Evolutionary conservation across 2,888 invertebrate genomes (phyloP).

Genomic region (Drosophila pegasa): DNA sequence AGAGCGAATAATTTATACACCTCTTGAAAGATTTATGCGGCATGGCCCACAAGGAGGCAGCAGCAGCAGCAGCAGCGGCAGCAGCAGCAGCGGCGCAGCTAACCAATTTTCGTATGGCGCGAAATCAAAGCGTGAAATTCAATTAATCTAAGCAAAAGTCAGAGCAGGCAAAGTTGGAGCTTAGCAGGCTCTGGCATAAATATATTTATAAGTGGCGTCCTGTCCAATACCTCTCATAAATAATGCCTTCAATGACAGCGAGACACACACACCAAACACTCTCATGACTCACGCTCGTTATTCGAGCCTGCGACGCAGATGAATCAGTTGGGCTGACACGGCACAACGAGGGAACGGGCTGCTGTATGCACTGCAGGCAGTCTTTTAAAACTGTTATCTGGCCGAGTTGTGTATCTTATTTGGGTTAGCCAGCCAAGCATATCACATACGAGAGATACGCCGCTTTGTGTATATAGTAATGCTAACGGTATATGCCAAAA

Average conservation of each 20-base stretch:
- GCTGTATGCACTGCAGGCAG: conserved; percentile 37
- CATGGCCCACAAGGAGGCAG: conserved; percentile 44
- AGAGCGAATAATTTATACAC: conserved; percentile 75
- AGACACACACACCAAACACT: conserved; percentile 14
- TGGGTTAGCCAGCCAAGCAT: conserved; percentile 76
- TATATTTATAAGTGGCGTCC: conserved; percentile 63
- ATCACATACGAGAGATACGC: conserved; percentile 42
- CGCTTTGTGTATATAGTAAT: conserved; percentile 2
- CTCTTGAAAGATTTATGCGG: conserved; percentile 77
- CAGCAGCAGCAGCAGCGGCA: background rate
- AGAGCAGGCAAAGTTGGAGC: conserved; percentile 7
- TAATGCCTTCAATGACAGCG: conserved; percentile 49
- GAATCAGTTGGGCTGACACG: conserved; percentile 75
- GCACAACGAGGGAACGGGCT: conserved; percentile 38
- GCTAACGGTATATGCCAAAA: conserved; percentile 24
- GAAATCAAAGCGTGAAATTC: conserved; percentile 81
- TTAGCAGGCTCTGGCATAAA: conserved; percentile 45
- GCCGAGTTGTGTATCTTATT: conserved; percentile 50
- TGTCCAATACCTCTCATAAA: conserved; percentile 60
- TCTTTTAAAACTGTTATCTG: conserved; percentile 52
- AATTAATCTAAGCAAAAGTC: conserved; percentile 70
- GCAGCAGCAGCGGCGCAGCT: conserved; percentile 4
- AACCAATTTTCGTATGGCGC: conserved; percentile 53
- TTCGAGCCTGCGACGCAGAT: conserved; percentile 56
- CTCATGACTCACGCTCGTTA: conserved; percentile 63